Conservation (phyloP, 2,113 vertebrate genomes). For the Pantherophis guttatus region DNA sequence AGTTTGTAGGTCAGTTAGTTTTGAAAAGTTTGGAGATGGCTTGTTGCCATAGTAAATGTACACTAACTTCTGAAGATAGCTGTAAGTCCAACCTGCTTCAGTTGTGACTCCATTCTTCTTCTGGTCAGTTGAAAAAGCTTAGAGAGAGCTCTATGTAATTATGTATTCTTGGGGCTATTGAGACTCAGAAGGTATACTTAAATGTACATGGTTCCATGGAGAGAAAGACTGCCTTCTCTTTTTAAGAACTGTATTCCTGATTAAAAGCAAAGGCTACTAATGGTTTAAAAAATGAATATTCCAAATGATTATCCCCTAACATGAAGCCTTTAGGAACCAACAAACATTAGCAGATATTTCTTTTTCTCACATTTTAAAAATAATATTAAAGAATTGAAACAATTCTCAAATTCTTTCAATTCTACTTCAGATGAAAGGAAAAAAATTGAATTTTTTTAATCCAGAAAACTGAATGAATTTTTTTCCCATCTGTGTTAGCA, state of each 20-base stretch:
- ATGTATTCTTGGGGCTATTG: neutral
- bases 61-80: neutral
- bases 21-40: neutral
- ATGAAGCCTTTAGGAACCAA: neutral
- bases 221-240: neutral
- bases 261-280: neutral
- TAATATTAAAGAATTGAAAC: neutral
- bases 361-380: neutral
- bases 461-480: neutral
- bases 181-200: neutral
- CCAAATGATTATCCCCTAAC: neutral
- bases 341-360: neutral
- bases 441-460: neutral
- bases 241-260: neutral
- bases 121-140: neutral
- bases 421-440: neutral
- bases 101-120: neutral
- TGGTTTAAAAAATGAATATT: neutral
- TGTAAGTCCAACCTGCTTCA: neutral
- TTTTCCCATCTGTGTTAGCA: neutral
- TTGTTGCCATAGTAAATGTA: neutral
- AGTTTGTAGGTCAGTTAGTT: neutral
- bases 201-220: neutral
- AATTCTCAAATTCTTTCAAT: neutral
- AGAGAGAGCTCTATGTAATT: neutral